Evolutionary conservation across 2,888 invertebrate species (phyloP).

Genomic region (Tenthredo notha): DNA sequence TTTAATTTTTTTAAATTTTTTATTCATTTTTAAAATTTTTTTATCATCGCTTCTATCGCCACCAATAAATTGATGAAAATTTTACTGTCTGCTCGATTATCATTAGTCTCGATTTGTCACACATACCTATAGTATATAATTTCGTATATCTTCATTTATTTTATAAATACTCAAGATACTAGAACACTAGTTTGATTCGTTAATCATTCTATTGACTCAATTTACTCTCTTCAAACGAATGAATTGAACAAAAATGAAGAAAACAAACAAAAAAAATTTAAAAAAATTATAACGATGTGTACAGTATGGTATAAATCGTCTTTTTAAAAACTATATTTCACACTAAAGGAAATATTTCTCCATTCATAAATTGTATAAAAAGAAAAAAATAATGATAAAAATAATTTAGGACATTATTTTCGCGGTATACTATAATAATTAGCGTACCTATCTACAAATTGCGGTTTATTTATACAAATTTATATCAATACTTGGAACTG

Average conservation of each 20-base stretch:
- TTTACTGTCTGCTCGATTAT: background rate
- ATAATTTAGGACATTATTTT: background rate
- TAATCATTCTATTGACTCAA: background rate
- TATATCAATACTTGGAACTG: background rate
- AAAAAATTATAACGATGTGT: too few species aligned
- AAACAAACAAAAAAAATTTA: background rate
- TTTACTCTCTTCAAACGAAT: background rate
- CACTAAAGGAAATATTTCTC: background rate
- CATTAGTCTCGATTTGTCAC: background rate
- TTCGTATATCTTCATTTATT: constrained; percentile 19
- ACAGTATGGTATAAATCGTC: too few species aligned
- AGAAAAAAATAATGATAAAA: too few species aligned
- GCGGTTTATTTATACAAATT: background rate
- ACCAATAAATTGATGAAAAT: background rate
- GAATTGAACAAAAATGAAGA: background rate
- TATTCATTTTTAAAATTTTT: background rate
- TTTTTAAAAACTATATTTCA: background rate
- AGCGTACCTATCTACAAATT: background rate
- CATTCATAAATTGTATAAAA: background rate
- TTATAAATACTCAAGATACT: background rate
- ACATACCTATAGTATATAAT: background rate
- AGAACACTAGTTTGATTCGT: background rate
- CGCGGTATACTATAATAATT: background rate
- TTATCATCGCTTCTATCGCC: background rate
- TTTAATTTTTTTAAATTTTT: background rate